Conservation (phyloP, 2,113 vertebrate species). For the Corythaixoides concolor region DNA sequence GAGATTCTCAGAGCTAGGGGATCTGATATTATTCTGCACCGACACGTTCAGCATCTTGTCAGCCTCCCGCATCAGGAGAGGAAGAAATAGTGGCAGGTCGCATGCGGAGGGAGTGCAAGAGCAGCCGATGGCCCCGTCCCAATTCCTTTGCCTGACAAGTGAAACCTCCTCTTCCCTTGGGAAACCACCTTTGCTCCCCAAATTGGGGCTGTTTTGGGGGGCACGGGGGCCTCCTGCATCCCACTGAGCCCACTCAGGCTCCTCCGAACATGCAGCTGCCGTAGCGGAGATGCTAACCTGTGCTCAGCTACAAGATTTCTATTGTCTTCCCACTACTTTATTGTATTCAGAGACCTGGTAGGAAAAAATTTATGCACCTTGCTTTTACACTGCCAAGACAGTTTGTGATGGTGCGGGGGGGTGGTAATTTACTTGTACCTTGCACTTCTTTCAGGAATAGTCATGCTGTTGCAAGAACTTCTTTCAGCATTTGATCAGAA, state of each 20-base stretch:
- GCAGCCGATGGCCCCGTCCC: neutral
- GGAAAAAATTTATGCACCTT: slow-evolving; percentile 20
- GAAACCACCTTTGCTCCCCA: neutral
- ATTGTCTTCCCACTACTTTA: neutral
- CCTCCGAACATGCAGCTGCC: neutral
- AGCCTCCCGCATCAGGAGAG: neutral
- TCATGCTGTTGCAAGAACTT: slow-evolving; percentile 37
- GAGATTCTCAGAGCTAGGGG: neutral
- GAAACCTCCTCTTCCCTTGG: neutral
- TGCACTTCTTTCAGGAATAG: slow-evolving; percentile 34
- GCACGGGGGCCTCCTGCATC: neutral
- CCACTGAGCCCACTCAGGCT: neutral
- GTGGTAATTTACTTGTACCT: slow-evolving; percentile 47
- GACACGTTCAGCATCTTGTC: neutral
- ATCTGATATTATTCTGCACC: neutral
- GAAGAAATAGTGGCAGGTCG: neutral
- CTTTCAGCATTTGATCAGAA: slow-evolving; percentile 59
- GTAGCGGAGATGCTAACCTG: neutral
- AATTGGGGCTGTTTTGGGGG: neutral
- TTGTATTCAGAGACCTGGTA: slow-evolving; percentile 26
- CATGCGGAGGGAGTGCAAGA: neutral
- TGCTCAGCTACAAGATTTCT: neutral
- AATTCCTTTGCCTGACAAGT: neutral
- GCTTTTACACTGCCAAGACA: neutral
- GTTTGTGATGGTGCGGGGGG: neutral